Evolutionary conservation across 2,113 vertebrate genomes (phyloP), one percentile per base, ranked within the genome.

Genomic region (Butorides virescens): DNA sequence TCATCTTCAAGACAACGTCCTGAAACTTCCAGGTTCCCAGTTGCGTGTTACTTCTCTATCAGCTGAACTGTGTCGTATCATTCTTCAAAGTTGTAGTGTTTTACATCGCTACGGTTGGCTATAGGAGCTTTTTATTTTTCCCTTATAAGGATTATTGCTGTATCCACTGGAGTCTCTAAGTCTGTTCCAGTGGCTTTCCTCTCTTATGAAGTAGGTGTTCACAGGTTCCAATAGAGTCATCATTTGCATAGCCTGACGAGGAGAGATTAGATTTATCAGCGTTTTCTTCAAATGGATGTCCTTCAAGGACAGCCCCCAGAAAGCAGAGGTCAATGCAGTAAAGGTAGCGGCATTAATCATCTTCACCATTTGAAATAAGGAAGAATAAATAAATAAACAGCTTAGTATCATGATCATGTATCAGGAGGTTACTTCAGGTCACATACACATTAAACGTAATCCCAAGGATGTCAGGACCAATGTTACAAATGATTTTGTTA

Each of bases 331-430:
- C 97, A 98, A 70, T 67, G 65, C 71, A 59, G 96, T 92, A 97
- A 97, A 98, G 97, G 95, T 96, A 97, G 97, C 29, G 5, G 87
- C 98, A 98, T 98, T 98, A 98, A 98, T 98, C 98, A 98, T 97
- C 95, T 97, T 95, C 96, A 79, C 79, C 68, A 42, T 91, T 68
- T 49, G 90, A 98, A 97, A 97, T 80, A 91, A 96, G 97, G 77
- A 90, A 97, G 97, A 97, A 97, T 97, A 98, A 98, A 98, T 97
- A 98, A 98, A 98, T 97, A 98, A 98, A 98, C 89, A 97, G 67
- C 93, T 96, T 95, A 92, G 96, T 95, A 97, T 96, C 95, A 90
- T 96, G 97, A 97, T 97, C 95, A 53, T 95, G 90, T 96, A 97
- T 88, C 94, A 75, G 85, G 93, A 89, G 96, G 97, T 96, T 89